Base-by-base conservation (phyloP, 2,888 invertebrate species). In the Melangyna quadrimaculata region DNA sequence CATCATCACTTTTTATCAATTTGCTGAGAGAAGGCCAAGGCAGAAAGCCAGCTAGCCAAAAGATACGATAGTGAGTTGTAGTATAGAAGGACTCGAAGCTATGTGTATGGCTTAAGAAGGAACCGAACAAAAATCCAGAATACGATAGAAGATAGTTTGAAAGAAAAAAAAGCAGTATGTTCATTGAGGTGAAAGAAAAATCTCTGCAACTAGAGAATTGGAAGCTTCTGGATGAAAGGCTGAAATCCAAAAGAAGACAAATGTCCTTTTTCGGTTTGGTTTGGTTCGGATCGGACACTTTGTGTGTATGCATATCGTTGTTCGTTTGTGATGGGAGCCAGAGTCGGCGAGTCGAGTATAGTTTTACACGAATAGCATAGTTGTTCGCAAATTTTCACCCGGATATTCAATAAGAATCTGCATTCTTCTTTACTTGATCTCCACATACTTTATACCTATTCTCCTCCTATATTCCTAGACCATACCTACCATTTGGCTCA, bases 1-100 rank as follows among this genome's bases (percentile, higher is more conserved):
- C 80, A 81, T 86, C 86, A 86, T 86, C 86, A 86, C 86, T 86
- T 86, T 86, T 86, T 86, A 86, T 86, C 86, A 86, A 86, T 86
- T 86, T 86, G 65, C 75, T 65, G 32, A 71, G 51, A 35, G 37
- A 53, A 24, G 7, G 35, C 37, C 35, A 22, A 67, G 43, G 61
- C 77, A 17, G 19, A 37, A 69, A 75, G 55, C 74, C 57, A 40
- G 37, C 22, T 35, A 45, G 55, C 29, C 22, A 27, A n/a, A 40
- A 29, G 8, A 43, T 40, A 53, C 45, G 27, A 51, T n/a, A n/a
- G n/a, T n/a, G n/a, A n/a, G n/a, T n/a, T n/a, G n/a, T n/a, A n/a
- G 48, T 53, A 17, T 17, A 17, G 5, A 7, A 22, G 1, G 24
- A 51, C 24, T 51, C 17, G 1, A 43, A 63, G 10, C 19, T 17